Evolutionary conservation across 1,140 invertebrate species (phyloP).

Genomic region (Lepidurus packardi): DNA sequence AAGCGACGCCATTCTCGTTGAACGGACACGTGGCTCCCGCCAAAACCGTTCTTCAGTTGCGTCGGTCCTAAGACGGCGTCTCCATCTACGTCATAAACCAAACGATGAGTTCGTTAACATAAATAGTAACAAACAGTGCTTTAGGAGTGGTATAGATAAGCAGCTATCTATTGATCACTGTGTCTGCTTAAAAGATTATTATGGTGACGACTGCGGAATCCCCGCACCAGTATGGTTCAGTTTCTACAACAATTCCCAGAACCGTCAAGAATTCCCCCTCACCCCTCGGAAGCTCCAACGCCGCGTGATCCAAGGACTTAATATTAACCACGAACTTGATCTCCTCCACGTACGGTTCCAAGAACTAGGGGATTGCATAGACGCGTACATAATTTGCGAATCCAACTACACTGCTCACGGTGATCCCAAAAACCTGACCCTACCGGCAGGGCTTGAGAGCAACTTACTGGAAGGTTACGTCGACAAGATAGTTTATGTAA

Average conservation of each 20-base stretch:
- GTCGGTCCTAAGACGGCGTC: neutral
- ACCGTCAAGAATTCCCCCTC: slow-evolving; percentile 28
- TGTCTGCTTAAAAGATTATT: slow-evolving; percentile 36
- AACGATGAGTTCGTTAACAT: neutral
- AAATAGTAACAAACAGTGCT: neutral
- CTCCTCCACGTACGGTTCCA: slow-evolving; percentile 53
- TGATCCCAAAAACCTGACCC: slow-evolving; percentile 45
- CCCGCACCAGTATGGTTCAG: slow-evolving; percentile 38
- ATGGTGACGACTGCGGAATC: slow-evolving; percentile 39
- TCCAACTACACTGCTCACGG: slow-evolving; percentile 47
- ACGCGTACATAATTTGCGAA: slow-evolving; percentile 59
- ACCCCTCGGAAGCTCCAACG: slow-evolving; percentile 35
- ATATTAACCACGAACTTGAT: slow-evolving; percentile 38
- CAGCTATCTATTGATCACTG: slow-evolving; percentile 25
- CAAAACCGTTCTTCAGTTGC: neutral
- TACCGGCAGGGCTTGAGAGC: slow-evolving; percentile 42
- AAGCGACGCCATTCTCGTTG: neutral
- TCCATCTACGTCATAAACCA: neutral
- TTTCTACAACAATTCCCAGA: slow-evolving; percentile 27
- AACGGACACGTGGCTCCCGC: neutral
- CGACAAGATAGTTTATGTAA: slow-evolving; percentile 39
- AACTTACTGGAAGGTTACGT: slow-evolving; percentile 42
- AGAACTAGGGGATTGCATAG: slow-evolving; percentile 55
- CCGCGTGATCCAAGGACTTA: slow-evolving; percentile 38
- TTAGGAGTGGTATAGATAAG: neutral